These are phyloP conservation scores for Paramuricea clavata DNA, from an alignment of 92 coral and sea anemone genomes.

Conservation along the genomic window DNA sequence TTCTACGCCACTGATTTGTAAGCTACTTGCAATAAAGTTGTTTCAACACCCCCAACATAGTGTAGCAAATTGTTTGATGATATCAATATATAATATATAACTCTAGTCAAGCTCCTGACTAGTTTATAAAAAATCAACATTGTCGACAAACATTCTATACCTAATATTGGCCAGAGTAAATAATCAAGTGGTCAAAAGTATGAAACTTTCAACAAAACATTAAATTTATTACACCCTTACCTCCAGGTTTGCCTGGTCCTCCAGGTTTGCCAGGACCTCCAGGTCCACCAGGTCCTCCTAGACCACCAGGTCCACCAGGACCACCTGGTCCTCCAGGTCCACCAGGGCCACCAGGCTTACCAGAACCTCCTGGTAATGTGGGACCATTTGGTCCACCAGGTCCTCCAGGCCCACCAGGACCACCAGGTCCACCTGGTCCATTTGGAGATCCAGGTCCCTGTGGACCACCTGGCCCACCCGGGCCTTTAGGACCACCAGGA, in stretches of 20 bases:
- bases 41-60: no score
- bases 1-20: no score
- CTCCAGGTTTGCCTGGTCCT: conserved; percentile 71
- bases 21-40: no score
- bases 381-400: conserved; percentile 74
- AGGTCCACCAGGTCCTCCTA: conserved; percentile 53
- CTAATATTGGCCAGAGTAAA: no score
- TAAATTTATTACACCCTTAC: conserved; percentile 15
- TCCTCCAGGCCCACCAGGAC: conserved; percentile 85
- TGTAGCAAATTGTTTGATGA: no score
- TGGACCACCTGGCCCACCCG: conserved; percentile 59
- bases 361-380: conserved; percentile 74
- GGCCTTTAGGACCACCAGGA: conserved; percentile 47
- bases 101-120: no score
- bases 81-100: no score
- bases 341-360: conserved; percentile 54
- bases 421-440: conserved; percentile 60
- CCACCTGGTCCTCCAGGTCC: conserved; percentile 74
- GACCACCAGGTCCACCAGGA: conserved; percentile 71
- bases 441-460: conserved; percentile 44
- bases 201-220: no score
- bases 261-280: conserved; percentile 33
- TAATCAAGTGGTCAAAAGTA: no score
- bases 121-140: no score
- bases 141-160: no score